A percentile compares a stretch with the other conserved stretches of the same genome.
These are phyloP conservation scores for Apamea anceps DNA, from an alignment of 2,888 invertebrate species.

Conservation along the genomic window DNA sequence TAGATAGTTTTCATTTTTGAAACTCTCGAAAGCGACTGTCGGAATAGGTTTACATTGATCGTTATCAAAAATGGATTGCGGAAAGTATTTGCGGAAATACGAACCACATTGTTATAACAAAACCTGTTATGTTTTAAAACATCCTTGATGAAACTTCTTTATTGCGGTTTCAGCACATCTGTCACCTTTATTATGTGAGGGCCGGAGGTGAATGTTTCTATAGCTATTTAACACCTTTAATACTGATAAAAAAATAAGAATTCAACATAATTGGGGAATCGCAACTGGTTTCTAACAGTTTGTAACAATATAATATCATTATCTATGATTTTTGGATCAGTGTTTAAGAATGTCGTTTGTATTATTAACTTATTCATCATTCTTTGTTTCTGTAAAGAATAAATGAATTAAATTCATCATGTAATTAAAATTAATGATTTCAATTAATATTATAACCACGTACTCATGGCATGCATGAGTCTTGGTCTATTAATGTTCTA, in stretches of 20 bases:
- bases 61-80: slow-evolving; percentile 21
- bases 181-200: slow-evolving; percentile 1
- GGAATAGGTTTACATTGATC: slow-evolving; percentile 5
- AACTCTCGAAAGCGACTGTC: background rate
- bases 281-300: background rate
- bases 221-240: slow-evolving; percentile 11
- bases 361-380: slow-evolving; percentile 24
- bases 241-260: background rate
- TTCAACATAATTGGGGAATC: slow-evolving; percentile 1
- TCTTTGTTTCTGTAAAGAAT: slow-evolving; percentile 49
- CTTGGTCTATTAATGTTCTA: slow-evolving; percentile 48
- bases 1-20: background rate
- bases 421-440: slow-evolving; percentile 60
- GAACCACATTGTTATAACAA: slow-evolving; percentile 6
- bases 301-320: too few species aligned
- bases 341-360: slow-evolving; percentile 25
- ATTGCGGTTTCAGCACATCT: slow-evolving; percentile 15
- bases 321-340: background rate
- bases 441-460: slow-evolving; percentile 60
- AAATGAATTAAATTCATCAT: slow-evolving; percentile 47
- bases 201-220: background rate
- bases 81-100: slow-evolving; percentile 19
- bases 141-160: slow-evolving; percentile 7
- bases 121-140: slow-evolving; percentile 27
- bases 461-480: slow-evolving; percentile 27